phyloP scores from a whole-genome alignment of 2,797 vertebrate species.

The Lindbergichthys nudifrons region DNA sequence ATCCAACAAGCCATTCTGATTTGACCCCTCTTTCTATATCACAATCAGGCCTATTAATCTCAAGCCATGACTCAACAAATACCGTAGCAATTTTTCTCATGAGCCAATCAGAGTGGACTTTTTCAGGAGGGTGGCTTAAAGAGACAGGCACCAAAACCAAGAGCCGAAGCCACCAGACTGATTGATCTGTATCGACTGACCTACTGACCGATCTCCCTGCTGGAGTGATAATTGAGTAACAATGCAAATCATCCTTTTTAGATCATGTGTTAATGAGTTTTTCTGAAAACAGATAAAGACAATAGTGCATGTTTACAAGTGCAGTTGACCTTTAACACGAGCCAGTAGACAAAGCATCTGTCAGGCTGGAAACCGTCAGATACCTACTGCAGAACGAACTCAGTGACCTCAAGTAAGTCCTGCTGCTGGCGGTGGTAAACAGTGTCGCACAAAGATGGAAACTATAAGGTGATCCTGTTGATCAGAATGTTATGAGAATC shows the following conservation, averaged over 20 bases:
- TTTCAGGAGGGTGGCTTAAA: too few relatives aligned
- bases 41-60: too few relatives aligned
- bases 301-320: not conserved
- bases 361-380: conserved; percentile 12
- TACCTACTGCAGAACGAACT: conserved; percentile 13
- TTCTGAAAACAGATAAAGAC: not conserved
- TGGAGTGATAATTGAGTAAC: not conserved
- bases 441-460: not conserved
- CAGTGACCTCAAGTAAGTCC: conserved; percentile 12
- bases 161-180: conserved; percentile 3
- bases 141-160: not conserved
- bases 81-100: too few relatives aligned
- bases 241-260: not conserved
- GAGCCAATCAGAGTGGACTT: too few relatives aligned
- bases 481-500: conserved; percentile 15
- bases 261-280: conserved; percentile 1
- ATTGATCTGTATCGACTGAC: conserved; percentile 34
- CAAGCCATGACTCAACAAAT: too few relatives aligned
- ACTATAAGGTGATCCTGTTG: not conserved
- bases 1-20: too few relatives aligned
- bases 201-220: conserved; percentile 23
- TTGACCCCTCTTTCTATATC: too few relatives aligned
- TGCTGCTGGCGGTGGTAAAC: not conserved
- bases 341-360: not conserved
- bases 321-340: conserved; percentile 12